phyloP scores from a whole-genome alignment of 1,140 invertebrate species.

The Euwallacea similis region DNA sequence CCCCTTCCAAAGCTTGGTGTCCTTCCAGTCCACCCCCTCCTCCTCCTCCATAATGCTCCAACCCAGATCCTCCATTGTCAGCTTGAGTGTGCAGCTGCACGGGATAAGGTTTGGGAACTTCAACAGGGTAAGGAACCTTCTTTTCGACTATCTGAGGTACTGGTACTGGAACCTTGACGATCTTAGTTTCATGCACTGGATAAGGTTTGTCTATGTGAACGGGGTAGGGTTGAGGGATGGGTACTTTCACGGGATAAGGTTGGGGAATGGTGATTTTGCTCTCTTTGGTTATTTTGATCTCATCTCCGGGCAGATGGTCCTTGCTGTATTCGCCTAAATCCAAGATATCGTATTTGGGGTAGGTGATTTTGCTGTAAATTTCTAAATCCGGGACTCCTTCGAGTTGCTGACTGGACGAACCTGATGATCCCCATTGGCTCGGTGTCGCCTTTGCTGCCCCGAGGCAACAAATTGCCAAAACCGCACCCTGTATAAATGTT shows the following conservation, averaged over 20 bases:
- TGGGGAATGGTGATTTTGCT: slow-evolving; percentile 44
- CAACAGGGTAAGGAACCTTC: slow-evolving; percentile 46
- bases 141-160: slow-evolving; percentile 47
- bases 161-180: slow-evolving; percentile 45
- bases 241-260: slow-evolving; percentile 49
- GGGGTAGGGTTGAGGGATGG: slow-evolving; percentile 48
- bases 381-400: slow-evolving; percentile 44
- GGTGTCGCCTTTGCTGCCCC: slow-evolving; percentile 39
- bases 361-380: slow-evolving; percentile 41
- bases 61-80: slow-evolving; percentile 6
- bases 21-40: slow-evolving; percentile 28
- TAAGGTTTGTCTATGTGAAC: slow-evolving; percentile 47
- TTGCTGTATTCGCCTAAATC: slow-evolving; percentile 44
- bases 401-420: slow-evolving; percentile 25
- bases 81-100: slow-evolving; percentile 40
- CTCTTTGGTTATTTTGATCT: slow-evolving; percentile 44
- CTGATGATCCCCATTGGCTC: slow-evolving; percentile 29
- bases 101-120: slow-evolving; percentile 50
- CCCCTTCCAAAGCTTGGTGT: slow-evolving; percentile 31
- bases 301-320: slow-evolving; percentile 44
- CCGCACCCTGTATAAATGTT: slow-evolving; percentile 22
- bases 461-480: slow-evolving; percentile 42
- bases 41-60: background rate
- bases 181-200: slow-evolving; percentile 44
- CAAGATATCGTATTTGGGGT: slow-evolving; percentile 44